phyloP scores from a whole-genome alignment of 92 coral and sea anemone genomes.

The Meandrina meandrites region DNA sequence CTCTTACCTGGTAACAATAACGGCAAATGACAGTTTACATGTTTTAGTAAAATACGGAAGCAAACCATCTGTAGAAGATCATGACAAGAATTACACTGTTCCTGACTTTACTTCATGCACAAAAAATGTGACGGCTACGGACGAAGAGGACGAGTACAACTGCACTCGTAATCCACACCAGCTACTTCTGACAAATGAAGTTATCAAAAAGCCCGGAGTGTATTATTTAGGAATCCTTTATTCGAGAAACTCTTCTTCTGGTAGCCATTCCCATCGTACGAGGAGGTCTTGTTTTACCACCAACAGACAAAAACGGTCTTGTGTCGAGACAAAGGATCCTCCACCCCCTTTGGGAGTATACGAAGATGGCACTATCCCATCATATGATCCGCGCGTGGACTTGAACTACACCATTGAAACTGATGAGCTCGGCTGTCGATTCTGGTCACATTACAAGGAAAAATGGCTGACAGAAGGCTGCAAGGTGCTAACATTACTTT shows the following conservation, averaged over 20 bases:
- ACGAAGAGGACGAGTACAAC: constrained; percentile 8
- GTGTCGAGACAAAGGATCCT: constrained; percentile 52
- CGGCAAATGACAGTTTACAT: background rate
- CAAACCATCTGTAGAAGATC: constrained; percentile 3
- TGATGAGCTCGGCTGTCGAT: constrained; percentile 45
- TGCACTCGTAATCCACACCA: constrained; percentile 33
- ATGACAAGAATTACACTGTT: constrained; percentile 2
- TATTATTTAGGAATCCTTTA: constrained; percentile 19
- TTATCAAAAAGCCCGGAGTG: background rate
- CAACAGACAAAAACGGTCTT: constrained; percentile 50
- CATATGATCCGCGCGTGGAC: constrained; percentile 34
- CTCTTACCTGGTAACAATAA: constrained; percentile 4
- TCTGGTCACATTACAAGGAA: constrained; percentile 48
- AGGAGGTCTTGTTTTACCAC: constrained; percentile 50
- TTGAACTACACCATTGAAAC: constrained; percentile 49
- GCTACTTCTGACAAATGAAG: background rate
- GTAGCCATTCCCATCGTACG: constrained; percentile 22
- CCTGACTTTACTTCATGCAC: constrained; percentile 27
- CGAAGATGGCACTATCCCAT: background rate
- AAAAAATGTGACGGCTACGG: background rate
- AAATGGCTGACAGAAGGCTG: constrained; percentile 59
- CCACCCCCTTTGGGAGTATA: constrained; percentile 34
- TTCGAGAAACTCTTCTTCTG: background rate
- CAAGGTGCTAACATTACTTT: background rate
- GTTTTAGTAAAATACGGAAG: constrained; percentile 29